Evolutionary conservation across 1,140 invertebrate genomes (phyloP), one percentile per base, ranked within the genome.

Genomic region (Anoplolepis gracilipes): DNA sequence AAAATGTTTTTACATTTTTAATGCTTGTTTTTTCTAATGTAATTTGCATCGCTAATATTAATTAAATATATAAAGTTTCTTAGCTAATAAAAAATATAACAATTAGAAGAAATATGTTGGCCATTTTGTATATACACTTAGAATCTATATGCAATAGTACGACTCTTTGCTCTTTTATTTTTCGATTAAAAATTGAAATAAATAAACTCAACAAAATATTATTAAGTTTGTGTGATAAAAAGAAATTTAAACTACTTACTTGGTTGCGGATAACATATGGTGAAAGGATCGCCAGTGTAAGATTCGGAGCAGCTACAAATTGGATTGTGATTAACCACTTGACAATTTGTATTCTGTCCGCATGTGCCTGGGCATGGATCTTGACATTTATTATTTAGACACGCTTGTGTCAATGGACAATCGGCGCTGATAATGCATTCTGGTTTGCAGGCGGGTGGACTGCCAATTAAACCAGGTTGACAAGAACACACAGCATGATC

Each of bases 261-360:
- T 95, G 96, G 95, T 90, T 95, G 92, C 46, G 94, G 94, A 79
- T 96, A 95, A 92, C 97, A 98, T 90, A 96, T 96, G 42, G 95
- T 95, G 92, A 97, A 97, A 59, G 97, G 97, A 96, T 98, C 97
- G 84, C 97, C 97, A 10, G 97, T 98, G 87, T 96, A 96, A 92
- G 96, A 96, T 89, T 96, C 95, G 86, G 95, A 95, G 92, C 97
- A 97, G 33, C 95, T 96, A 90, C 97, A 97, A 69, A 97, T 96
- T 5, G 96, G 96, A 94, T 96, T 96, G 92, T 97, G 97, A 92
- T 96, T 96, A 42, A 96, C 95, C 3, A 97, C 96, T 91, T 96
- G 95, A 86, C 97, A 97, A 36, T 96, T 95, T 3, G 97, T 96
- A 92, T 97, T 97, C 69, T 96, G 95, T 30, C 97, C 97, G 85